Base-by-base conservation (phyloP, 2,797 vertebrate species). In the Furcifer pardalis region DNA sequence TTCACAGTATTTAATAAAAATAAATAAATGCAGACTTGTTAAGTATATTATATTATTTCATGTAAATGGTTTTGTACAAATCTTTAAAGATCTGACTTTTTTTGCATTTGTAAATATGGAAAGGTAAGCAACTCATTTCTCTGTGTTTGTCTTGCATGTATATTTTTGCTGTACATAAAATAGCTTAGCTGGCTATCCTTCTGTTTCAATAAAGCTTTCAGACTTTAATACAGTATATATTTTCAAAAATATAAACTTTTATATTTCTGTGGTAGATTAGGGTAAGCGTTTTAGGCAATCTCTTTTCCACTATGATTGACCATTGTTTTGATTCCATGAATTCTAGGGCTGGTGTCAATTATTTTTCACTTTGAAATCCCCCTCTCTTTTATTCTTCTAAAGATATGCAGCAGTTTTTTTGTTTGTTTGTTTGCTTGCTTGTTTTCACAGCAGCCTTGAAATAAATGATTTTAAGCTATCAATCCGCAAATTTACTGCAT, bases 221-320 rank as follows among this genome's bases (percentile, higher is more conserved):
- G 94, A 96, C 96, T 96, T 97, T 96, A 96, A 95, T 95, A 96
- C 95, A 95, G 97, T 97, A 97, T 96, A 96, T 97, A 97, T 97
- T 96, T 97, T 97, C 96, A 96, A 95, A 77, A 97, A 95, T 97
- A 97, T 96, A 96, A 96, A 96, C 97, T 98, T 96, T 98, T 98
- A 96, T 98, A 98, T 97, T 96, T 96, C 96, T 95, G 96, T 97
- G 97, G 94, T 97, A 97, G 97, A 95, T 97, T 97, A 96, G 96
- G 96, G 93, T 95, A 96, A 95, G 96, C 92, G 95, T 94, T 96
- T 96, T 97, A 97, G 97, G 97, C 96, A 96, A 97, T 97, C 96
- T 96, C 97, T 96, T 56, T 73, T 96, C 95, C 96, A 96, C 96
- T 87, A 95, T 95, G 96, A 95, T 96, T 96, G 95, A 93, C 97